A percentile compares a stretch with the other conserved stretches of the same genome.
phyloP scores from a whole-genome alignment of 23 tunicate species.

The Pegea sp. region DNA sequence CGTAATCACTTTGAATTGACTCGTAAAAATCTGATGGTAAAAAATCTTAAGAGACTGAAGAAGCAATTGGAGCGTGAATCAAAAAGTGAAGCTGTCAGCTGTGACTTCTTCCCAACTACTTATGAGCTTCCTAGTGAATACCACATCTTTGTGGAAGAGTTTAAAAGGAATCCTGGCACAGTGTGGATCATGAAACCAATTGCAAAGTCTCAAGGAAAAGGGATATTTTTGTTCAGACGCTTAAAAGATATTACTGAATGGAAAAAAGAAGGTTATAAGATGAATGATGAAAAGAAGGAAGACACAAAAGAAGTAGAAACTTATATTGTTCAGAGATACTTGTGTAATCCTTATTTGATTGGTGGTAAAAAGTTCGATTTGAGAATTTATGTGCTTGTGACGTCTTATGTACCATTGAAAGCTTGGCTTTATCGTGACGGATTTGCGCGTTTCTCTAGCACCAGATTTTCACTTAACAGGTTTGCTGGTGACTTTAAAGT shows the following conservation, averaged over 20 bases:
- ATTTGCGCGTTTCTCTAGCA: slow-evolving; percentile 80
- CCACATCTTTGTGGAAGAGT: slow-evolving; percentile 94
- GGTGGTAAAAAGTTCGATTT: slow-evolving; percentile 97
- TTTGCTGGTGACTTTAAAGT: background rate
- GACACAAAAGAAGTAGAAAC: slow-evolving; percentile 86
- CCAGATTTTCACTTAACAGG: slow-evolving; percentile 65
- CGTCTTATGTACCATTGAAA: slow-evolving; percentile 73
- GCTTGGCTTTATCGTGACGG: slow-evolving; percentile 99
- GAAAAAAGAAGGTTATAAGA: slow-evolving; percentile 77
- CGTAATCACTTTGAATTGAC: slow-evolving; percentile 76
- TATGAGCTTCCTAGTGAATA: slow-evolving; percentile 92
- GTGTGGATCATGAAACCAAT: slow-evolving; percentile 99
- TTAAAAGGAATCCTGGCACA: slow-evolving; percentile 80
- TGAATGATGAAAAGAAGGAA: slow-evolving; percentile 60
- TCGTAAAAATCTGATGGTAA: slow-evolving; percentile 83
- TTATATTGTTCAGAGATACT: slow-evolving; percentile 83
- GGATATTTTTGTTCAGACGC: slow-evolving; percentile 74
- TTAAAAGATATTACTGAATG: slow-evolving; percentile 93
- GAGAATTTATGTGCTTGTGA: slow-evolving; percentile 84
- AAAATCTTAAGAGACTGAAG: slow-evolving; percentile 73
- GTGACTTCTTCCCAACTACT: slow-evolving; percentile 92
- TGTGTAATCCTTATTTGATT: slow-evolving; percentile 72
- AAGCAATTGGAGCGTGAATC: slow-evolving; percentile 80
- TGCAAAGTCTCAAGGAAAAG: slow-evolving; percentile 92
- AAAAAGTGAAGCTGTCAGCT: slow-evolving; percentile 59